phyloP scores from a whole-genome alignment of 2,113 vertebrate genomes.

The Megaceryle torquata region DNA sequence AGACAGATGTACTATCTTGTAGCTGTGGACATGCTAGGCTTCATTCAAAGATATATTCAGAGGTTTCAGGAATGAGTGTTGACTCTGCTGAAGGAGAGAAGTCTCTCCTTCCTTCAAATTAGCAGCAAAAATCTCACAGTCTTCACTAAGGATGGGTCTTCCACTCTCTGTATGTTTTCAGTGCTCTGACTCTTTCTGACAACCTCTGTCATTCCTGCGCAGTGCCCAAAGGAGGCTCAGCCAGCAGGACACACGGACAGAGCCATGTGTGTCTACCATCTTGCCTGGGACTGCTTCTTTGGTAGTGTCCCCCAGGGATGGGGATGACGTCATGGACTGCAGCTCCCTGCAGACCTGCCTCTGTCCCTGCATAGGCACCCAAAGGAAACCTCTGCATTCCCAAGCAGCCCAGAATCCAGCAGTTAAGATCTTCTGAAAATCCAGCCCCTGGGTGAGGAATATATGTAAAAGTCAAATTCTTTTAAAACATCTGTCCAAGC shows the following conservation, averaged over 20 bases:
- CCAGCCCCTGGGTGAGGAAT: background rate
- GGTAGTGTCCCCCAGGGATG: background rate
- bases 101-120: background rate
- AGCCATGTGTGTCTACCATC: fast-evolving
- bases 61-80: background rate
- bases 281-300: background rate
- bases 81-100: background rate
- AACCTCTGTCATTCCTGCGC: background rate
- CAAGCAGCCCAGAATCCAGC: background rate
- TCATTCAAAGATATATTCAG: background rate
- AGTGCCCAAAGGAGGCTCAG: background rate
- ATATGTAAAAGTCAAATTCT: background rate
- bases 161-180: background rate
- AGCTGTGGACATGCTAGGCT: background rate
- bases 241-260: background rate
- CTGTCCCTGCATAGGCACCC: background rate
- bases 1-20: background rate
- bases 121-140: background rate
- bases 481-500: background rate
- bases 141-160: background rate
- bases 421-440: background rate
- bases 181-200: background rate
- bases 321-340: background rate
- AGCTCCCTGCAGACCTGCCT: background rate
- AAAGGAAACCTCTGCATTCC: background rate